These are phyloP conservation scores for Heterotilapia buettikoferi DNA, from an alignment of 2,113 vertebrate species.

Conservation along the genomic window DNA sequence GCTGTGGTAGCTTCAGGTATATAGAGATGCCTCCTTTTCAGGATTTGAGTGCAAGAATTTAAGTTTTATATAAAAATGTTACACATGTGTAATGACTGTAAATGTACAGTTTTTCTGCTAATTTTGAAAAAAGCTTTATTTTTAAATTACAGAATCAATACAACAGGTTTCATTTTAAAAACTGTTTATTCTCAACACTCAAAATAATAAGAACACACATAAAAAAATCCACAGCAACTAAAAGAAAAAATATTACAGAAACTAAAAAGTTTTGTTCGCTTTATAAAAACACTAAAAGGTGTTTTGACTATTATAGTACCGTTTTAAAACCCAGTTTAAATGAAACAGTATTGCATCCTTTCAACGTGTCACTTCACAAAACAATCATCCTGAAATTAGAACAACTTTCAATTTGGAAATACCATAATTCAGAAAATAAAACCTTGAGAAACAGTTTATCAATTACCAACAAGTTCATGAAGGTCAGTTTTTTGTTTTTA, in stretches of 20 bases:
- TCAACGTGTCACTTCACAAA: background rate
- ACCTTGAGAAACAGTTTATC: background rate
- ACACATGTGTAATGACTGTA: background rate
- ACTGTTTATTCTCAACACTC: slow-evolving; percentile 25
- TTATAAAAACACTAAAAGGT: background rate
- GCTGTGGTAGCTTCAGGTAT: background rate
- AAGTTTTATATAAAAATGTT: background rate
- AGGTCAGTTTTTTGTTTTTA: background rate
- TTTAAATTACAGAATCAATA: background rate
- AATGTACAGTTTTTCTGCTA: background rate
- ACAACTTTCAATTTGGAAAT: background rate
- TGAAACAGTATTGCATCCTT: background rate
- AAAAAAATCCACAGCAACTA: background rate
- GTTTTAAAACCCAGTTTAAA: background rate
- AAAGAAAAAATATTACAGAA: background rate
- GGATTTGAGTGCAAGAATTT: background rate
- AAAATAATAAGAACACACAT: background rate
- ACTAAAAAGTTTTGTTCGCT: slow-evolving; percentile 7
- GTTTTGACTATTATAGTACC: background rate
- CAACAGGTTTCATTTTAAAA: slow-evolving; percentile 3
- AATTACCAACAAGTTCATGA: background rate
- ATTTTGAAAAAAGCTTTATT: background rate
- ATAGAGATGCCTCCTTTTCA: background rate
- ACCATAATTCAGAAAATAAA: background rate
- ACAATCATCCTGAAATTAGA: background rate